phyloP scores from a whole-genome alignment of 2,888 invertebrate species.

The Keiferia lycopersicella region DNA sequence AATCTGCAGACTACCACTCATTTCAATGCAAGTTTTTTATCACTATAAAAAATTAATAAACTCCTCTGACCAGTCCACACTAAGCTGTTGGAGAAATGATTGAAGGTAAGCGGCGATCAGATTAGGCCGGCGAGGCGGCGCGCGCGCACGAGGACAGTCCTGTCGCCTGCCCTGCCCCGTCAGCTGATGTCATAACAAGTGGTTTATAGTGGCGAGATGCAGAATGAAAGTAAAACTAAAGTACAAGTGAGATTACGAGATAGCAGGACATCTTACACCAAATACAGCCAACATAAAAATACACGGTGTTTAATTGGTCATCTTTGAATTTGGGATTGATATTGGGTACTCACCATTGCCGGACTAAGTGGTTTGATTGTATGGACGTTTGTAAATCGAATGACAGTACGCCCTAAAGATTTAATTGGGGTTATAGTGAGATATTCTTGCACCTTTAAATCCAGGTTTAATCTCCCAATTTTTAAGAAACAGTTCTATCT shows the following conservation, averaged over 20 bases:
- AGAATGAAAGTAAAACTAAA: not conserved
- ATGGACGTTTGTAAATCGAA: no score
- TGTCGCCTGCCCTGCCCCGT: conserved; percentile 16
- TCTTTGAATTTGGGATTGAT: not conserved
- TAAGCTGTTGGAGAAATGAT: conserved; percentile 43
- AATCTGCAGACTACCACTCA: not conserved
- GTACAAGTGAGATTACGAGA: not conserved
- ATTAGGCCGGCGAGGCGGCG: conserved; percentile 38
- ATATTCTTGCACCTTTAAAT: no score
- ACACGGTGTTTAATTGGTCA: not conserved
- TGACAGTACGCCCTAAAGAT: no score
- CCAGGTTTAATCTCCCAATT: no score
- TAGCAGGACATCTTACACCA: not conserved
- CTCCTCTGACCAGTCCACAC: conserved; percentile 37
- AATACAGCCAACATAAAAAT: not conserved
- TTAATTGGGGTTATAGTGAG: no score
- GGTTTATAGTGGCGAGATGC: not conserved
- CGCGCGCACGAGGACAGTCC: conserved; percentile 16
- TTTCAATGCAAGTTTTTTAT: not conserved
- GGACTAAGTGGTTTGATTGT: no score
- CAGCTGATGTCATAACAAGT: conserved; percentile 8
- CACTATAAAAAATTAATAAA: not conserved
- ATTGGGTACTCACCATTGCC: no score
- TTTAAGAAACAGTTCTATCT: no score
- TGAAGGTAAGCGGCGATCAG: conserved; percentile 62